Conservation (phyloP, 2,888 invertebrate genomes). For the Polydrusus cervinus region DNA sequence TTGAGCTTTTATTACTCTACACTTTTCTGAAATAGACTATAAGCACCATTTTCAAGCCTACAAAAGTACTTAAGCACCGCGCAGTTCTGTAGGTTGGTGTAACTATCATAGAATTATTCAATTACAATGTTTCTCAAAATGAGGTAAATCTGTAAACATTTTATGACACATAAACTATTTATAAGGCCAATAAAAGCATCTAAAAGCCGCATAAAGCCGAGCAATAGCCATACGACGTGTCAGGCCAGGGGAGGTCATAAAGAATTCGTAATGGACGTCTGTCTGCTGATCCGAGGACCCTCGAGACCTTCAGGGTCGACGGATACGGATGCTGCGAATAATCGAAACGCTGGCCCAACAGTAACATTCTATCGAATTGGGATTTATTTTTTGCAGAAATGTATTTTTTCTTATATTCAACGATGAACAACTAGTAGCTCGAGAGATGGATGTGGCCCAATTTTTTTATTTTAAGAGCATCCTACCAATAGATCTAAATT, state of each 20-base stretch:
- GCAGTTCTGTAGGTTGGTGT: too few relatives aligned
- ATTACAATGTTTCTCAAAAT: neutral
- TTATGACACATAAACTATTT: slow-evolving; percentile 33
- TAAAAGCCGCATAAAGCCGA: slow-evolving; percentile 17
- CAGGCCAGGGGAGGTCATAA: slow-evolving; percentile 67
- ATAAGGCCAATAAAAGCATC: slow-evolving; percentile 31
- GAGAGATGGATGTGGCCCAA: too few relatives aligned
- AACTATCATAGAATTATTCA: too few relatives aligned
- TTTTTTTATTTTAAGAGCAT: too few relatives aligned
- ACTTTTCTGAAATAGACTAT: too few relatives aligned
- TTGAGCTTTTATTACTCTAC: too few relatives aligned
- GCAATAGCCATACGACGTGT: slow-evolving; percentile 50
- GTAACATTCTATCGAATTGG: neutral
- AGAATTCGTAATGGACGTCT: slow-evolving; percentile 69
- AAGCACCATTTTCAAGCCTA: too few relatives aligned
- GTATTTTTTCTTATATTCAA: too few relatives aligned
- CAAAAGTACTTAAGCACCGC: too few relatives aligned
- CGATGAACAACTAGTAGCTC: too few relatives aligned
- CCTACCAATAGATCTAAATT: too few relatives aligned
- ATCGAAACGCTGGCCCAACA: neutral
- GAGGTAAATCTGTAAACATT: slow-evolving; percentile 32
- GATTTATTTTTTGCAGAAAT: neutral
- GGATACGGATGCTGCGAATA: slow-evolving; percentile 10
- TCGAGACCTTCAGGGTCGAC: slow-evolving; percentile 27
- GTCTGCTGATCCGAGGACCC: slow-evolving; percentile 31